Conservation (phyloP, 2,797 vertebrate species). For the Microcaecilia unicolor region DNA sequence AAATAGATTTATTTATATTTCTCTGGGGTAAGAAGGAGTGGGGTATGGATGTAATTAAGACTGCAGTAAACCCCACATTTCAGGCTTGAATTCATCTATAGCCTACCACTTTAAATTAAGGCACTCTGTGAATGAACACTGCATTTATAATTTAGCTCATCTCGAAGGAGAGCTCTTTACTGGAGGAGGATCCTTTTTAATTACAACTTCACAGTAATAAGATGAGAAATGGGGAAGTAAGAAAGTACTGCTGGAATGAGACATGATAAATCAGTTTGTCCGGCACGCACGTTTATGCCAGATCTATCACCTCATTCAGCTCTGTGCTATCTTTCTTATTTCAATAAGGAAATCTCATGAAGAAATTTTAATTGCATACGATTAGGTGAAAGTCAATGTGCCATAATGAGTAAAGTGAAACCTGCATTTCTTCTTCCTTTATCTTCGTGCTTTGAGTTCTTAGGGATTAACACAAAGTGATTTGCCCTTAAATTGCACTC, state of each 20-base stretch:
- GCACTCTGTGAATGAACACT: constrained; percentile 23
- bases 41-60: constrained; percentile 20
- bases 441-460: constrained; percentile 43
- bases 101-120: constrained; percentile 25
- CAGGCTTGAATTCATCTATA: constrained; percentile 12
- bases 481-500: constrained; percentile 41
- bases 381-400: constrained; percentile 58
- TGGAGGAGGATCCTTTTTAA: constrained; percentile 56
- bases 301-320: constrained; percentile 51
- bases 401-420: constrained; percentile 55
- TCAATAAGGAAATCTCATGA: constrained; percentile 53
- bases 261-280: constrained; percentile 50
- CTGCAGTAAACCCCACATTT: not conserved
- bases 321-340: constrained; percentile 42
- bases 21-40: constrained; percentile 14
- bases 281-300: constrained; percentile 39
- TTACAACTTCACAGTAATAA: constrained; percentile 55
- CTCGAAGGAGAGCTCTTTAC: constrained; percentile 40
- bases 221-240: constrained; percentile 51
- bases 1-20: constrained; percentile 17
- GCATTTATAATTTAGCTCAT: constrained; percentile 49
- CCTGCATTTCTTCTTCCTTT: constrained; percentile 47
- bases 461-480: constrained; percentile 41
- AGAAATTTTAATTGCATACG: constrained; percentile 59
- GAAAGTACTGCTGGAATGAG: constrained; percentile 39